Evolutionary conservation across 2,113 vertebrate species (phyloP).

Genomic region (Microcebus jonahi): DNA sequence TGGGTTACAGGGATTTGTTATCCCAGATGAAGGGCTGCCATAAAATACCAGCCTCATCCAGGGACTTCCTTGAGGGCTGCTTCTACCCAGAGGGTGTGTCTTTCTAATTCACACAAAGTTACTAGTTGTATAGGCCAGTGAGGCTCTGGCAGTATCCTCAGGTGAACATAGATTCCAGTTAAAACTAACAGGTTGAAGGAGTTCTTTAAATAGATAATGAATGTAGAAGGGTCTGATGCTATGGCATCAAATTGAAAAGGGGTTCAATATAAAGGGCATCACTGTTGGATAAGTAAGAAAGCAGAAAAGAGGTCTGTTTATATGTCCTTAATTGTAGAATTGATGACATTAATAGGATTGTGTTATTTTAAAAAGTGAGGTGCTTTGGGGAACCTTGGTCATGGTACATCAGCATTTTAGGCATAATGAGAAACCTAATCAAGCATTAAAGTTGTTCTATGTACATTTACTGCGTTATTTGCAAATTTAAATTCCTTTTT

Average conservation of each 20-base stretch:
- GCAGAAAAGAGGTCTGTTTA: background rate
- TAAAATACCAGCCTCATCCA: background rate
- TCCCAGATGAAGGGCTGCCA: background rate
- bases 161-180: background rate
- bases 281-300: background rate
- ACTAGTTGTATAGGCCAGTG: background rate
- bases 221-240: background rate
- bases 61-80: background rate
- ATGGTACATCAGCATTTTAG: slow-evolving; percentile 6
- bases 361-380: background rate
- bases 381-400: background rate
- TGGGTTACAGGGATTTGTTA: background rate
- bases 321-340: background rate
- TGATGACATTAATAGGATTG: background rate
- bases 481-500: background rate
- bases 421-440: background rate
- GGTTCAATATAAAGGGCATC: background rate
- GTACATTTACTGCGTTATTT: slow-evolving; percentile 22
- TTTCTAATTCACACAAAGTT: background rate
- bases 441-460: background rate
- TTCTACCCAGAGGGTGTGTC: background rate
- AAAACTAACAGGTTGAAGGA: background rate
- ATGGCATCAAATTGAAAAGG: background rate
- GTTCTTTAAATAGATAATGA: background rate
- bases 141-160: background rate